These are phyloP conservation scores for Naja naja DNA, from an alignment of 2,113 vertebrate genomes.

Conservation along the genomic window DNA sequence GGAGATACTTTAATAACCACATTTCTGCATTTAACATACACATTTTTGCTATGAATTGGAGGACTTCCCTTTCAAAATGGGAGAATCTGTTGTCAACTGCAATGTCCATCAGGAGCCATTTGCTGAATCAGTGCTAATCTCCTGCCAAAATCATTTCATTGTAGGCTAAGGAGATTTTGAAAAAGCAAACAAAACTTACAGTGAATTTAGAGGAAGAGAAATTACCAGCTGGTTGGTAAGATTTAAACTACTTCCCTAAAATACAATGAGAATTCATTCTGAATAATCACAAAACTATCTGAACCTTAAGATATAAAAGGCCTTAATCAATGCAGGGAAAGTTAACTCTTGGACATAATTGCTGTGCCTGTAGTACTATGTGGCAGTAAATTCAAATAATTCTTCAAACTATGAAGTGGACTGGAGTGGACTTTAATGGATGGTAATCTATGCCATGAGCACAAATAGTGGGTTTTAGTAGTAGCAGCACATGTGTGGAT, in stretches of 20 bases:
- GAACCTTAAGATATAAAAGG: background rate
- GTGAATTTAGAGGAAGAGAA: slow-evolving; percentile 20
- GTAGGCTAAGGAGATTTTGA: background rate
- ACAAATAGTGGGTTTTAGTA: background rate
- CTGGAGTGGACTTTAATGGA: background rate
- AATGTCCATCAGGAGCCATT: background rate
- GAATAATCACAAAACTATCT: background rate
- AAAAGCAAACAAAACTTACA: background rate
- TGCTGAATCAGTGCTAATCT: background rate
- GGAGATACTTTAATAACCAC: background rate
- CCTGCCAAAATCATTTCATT: background rate
- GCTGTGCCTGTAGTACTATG: background rate
- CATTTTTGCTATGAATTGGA: background rate
- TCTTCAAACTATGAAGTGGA: background rate
- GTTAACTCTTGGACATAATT: background rate
- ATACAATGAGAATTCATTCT: background rate
- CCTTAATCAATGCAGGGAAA: background rate
- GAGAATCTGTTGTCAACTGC: background rate
- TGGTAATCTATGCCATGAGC: background rate
- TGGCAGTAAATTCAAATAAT: background rate
- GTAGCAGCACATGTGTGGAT: background rate
- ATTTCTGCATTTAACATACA: no score
- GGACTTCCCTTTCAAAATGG: background rate
- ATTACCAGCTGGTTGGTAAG: background rate
- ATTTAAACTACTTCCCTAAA: background rate